Evolutionary conservation across 2,888 invertebrate species (phyloP), one percentile per base, ranked within the genome.

Genomic region (Phortica okadai): DNA sequence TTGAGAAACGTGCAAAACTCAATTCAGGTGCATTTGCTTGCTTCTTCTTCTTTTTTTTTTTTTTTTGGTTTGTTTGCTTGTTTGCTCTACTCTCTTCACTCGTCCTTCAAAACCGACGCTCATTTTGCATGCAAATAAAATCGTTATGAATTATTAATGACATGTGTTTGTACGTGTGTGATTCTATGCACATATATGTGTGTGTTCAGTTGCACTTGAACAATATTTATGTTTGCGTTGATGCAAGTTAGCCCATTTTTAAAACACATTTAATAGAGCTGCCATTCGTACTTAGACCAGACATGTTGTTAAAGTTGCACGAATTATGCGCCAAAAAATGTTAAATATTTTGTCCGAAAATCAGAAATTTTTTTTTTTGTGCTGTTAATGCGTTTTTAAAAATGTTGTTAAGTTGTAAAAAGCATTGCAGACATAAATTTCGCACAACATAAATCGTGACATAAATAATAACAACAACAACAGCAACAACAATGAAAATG

Each of bases 71-170:
- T 72, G 33, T 33, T 33, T 33, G 33, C 33, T 33, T 80, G 73
- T 79, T 77, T 82, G 80, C n/a, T n/a, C n/a, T n/a, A n/a, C n/a
- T n/a, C 79, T 77, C 33, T 3, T 50, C 45, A n/a, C 44, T 10
- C 25, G 16, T n/a, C 16, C 8, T 69, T 69, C 58, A 33, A 21
- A 42, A 16, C 69, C 82, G 79, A 33, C 33, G 33, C 88, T 86
- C 88, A 88, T 86, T 88, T 88, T 78, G 82, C 77, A 87, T 88
- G 88, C 85, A 86, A 86, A 88, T 86, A 88, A 87, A 85, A 84
- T 79, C 77, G 86, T 78, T 82, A 87, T 88, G 88, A 87, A 86
- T 87, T 87, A 88, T 88, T 87, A 84, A 85, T 88, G 11, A 33
- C 33, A 21, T 62, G 11, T 62, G 56, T 16, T n/a, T 8, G 11